Conservation (phyloP, 2,113 vertebrate species). For the Paracanthobrama guichenoti region DNA sequence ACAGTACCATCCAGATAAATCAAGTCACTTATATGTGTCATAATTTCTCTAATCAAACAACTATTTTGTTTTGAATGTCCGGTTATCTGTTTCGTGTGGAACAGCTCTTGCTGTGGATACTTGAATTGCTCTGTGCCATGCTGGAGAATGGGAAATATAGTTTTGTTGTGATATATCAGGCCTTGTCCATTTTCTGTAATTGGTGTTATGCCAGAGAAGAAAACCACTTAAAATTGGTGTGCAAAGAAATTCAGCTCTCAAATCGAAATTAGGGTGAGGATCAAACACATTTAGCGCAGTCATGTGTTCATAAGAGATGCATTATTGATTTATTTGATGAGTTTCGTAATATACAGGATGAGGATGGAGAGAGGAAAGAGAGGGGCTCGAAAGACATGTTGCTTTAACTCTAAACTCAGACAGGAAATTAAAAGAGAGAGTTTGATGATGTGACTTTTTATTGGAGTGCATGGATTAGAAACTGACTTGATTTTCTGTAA, state of each 20-base stretch:
- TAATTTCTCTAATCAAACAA: background rate
- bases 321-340: slow-evolving; percentile 60
- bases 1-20: background rate
- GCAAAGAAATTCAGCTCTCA: slow-evolving; percentile 50
- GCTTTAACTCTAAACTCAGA: slow-evolving; percentile 42
- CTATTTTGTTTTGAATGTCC: no score
- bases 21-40: background rate
- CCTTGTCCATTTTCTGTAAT: slow-evolving; percentile 6
- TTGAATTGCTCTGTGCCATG: background rate
- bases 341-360: slow-evolving; percentile 47
- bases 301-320: slow-evolving; percentile 57
- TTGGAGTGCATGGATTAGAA: slow-evolving; percentile 51
- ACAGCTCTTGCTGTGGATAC: background rate
- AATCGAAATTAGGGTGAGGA: slow-evolving; percentile 53
- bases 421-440: slow-evolving; percentile 44
- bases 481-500: slow-evolving; percentile 51
- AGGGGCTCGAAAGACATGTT: slow-evolving; percentile 37
- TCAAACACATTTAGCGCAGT: slow-evolving; percentile 54
- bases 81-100: no score
- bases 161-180: background rate
- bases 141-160: background rate
- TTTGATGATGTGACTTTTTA: slow-evolving; percentile 37
- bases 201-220: background rate
- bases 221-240: no score
- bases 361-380: slow-evolving; percentile 21